phyloP scores from a whole-genome alignment of 2,888 invertebrate species.

The Ectemnius continuus region DNA sequence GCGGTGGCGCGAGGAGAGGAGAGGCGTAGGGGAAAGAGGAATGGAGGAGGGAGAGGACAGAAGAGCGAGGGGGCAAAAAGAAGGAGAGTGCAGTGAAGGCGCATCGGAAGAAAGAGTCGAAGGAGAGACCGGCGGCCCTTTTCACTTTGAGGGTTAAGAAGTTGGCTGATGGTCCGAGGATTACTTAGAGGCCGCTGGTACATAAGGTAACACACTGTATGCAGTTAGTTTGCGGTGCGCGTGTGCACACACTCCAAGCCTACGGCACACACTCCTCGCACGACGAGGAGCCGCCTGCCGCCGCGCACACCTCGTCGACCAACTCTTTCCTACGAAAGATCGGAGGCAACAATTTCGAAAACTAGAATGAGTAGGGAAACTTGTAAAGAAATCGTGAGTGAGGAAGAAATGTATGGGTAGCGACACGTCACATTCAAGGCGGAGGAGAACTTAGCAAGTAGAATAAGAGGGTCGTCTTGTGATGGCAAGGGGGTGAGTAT shows the following conservation, averaged over 20 bases:
- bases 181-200: conserved; percentile 60
- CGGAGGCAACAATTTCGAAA: too few species aligned
- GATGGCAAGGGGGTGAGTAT: conserved; percentile 28
- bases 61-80: background rate
- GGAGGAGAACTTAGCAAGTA: background rate
- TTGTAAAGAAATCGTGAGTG: background rate
- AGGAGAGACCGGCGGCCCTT: conserved; percentile 43
- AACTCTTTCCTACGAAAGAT: background rate
- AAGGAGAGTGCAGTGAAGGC: background rate
- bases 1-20: too few species aligned
- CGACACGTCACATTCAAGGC: background rate
- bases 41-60: background rate
- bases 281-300: background rate
- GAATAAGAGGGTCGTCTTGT: conserved; percentile 30
- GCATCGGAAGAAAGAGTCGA: background rate
- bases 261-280: conserved; percentile 10
- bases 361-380: too few species aligned
- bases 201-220: conserved; percentile 50
- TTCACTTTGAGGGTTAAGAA: conserved; percentile 67
- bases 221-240: conserved; percentile 52
- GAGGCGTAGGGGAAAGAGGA: too few species aligned
- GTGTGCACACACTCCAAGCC: conserved; percentile 10
- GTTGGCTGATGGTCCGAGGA: conserved; percentile 65
- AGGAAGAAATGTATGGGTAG: background rate
- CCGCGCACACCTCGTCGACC: background rate